Evolutionary conservation across 2,888 invertebrate genomes (phyloP).

Genomic region (Philopedon plagiatum): DNA sequence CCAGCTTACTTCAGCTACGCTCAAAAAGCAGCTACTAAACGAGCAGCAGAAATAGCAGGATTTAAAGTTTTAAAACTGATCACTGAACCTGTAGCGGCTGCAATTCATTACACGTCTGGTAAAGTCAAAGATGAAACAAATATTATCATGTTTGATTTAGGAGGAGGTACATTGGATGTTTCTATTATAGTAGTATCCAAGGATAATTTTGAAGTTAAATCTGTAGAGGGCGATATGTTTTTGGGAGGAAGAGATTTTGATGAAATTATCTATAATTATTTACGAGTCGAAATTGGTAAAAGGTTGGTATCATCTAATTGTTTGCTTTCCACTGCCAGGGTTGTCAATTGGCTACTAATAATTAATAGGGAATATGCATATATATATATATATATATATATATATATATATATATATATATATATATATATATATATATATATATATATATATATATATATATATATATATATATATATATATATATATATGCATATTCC

Average conservation of each 20-base stretch:
- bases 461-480: too few species aligned
- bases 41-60: slow-evolving; percentile 47
- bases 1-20: slow-evolving; percentile 53
- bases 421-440: too few species aligned
- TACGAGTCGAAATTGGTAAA: slow-evolving; percentile 25
- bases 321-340: too few species aligned
- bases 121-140: slow-evolving; percentile 44
- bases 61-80: slow-evolving; percentile 50
- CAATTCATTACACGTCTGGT: slow-evolving; percentile 50
- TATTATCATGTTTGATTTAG: slow-evolving; percentile 55
- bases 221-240: slow-evolving; percentile 49
- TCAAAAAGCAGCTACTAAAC: slow-evolving; percentile 51
- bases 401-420: too few species aligned
- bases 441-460: too few species aligned
- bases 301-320: too few species aligned
- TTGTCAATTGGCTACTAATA: too few species aligned
- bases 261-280: slow-evolving; percentile 41
- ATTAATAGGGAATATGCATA: too few species aligned
- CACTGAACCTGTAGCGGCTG: slow-evolving; percentile 56
- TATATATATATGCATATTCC: too few species aligned
- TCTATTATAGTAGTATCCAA: slow-evolving; percentile 51
- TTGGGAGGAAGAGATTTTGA: slow-evolving; percentile 52
- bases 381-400: too few species aligned
- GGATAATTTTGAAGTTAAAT: slow-evolving; percentile 45
- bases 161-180: slow-evolving; percentile 58